Base-by-base conservation (phyloP, 2,888 invertebrate genomes). In the Drosophila meridiana region DNA sequence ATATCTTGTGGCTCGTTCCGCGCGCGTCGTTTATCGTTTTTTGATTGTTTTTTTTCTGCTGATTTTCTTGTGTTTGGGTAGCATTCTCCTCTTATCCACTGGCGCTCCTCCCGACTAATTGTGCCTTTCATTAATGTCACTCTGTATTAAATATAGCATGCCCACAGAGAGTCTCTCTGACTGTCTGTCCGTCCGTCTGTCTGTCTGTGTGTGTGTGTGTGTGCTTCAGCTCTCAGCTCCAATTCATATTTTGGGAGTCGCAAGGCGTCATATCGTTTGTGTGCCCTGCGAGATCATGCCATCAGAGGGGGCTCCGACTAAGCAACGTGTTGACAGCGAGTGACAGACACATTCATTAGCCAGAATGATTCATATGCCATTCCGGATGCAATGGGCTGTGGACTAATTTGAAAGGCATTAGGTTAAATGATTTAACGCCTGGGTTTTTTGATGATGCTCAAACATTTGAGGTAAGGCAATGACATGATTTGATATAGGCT, bases 331-430 rank as follows among this genome's bases (percentile, higher is more conserved):
- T 90, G 90, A 90, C 90, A 90, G 88, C 79, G 64, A 78, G 81
- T 87, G 90, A 90, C 90, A 87, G 90, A 89, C 89, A 88, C 79
- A 80, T 90, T 90, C 89, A 90, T 90, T 90, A 89, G 87, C 56
- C 87, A 14, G 69, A 71, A 80, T 87, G 87, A 89, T 87, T 87
- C 87, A 87, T 87, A 72, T 80, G 68, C 73, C 60, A 55, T 55
- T 68, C 58, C 69, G 48, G 61, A 55, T 79, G 65, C 55, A 47
- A 36, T 66, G 65, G 57, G 36, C 30, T 43, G 30, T 50, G 57
- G 40, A 30, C 36, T 70, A 78, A 87, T 87, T 80, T 77, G 83
- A 73, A 56, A 58, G 64, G 85, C 72, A 85, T 87, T 85, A 82
- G 82, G 30, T 57, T 69, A 70, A 82, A 78, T 85, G 87, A 87